phyloP scores from a whole-genome alignment of 1,140 invertebrate species.

The Ips nitidus region DNA sequence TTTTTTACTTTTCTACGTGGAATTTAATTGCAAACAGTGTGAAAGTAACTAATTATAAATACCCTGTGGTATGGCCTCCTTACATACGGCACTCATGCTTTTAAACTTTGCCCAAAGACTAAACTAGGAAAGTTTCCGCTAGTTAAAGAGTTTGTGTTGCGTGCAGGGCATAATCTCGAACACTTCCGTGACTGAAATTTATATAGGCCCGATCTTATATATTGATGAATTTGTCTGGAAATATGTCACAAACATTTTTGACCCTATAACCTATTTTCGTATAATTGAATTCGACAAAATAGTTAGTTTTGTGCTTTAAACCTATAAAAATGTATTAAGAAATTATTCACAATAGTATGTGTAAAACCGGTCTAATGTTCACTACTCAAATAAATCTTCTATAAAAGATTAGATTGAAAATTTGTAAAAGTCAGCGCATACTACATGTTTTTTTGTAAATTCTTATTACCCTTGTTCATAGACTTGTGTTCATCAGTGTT shows the following conservation, averaged over 20 bases:
- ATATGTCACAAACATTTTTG: slow-evolving; percentile 26
- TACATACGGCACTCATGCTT: slow-evolving; percentile 26
- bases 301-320: too few relatives aligned
- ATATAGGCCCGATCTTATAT: slow-evolving; percentile 24
- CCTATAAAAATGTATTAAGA: too few relatives aligned
- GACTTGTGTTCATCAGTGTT: too few relatives aligned
- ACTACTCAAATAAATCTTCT: too few relatives aligned
- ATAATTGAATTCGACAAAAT: slow-evolving; percentile 3
- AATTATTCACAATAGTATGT: too few relatives aligned
- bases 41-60: slow-evolving; percentile 5
- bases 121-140: slow-evolving; percentile 15
- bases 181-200: slow-evolving; percentile 35
- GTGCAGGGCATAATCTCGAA: slow-evolving; percentile 28
- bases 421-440: too few relatives aligned
- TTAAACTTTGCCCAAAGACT: slow-evolving; percentile 24
- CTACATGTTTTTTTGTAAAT: too few relatives aligned
- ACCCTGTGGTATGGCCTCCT: background rate
- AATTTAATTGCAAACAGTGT: background rate
- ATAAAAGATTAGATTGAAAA: too few relatives aligned
- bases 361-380: too few relatives aligned
- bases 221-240: slow-evolving; percentile 34
- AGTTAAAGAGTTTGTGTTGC: slow-evolving; percentile 25
- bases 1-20: background rate
- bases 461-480: too few relatives aligned
- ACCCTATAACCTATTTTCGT: slow-evolving; percentile 26